Evolutionary conservation across 1,140 invertebrate genomes (phyloP).

Genomic region (Calycopis cecrops): DNA sequence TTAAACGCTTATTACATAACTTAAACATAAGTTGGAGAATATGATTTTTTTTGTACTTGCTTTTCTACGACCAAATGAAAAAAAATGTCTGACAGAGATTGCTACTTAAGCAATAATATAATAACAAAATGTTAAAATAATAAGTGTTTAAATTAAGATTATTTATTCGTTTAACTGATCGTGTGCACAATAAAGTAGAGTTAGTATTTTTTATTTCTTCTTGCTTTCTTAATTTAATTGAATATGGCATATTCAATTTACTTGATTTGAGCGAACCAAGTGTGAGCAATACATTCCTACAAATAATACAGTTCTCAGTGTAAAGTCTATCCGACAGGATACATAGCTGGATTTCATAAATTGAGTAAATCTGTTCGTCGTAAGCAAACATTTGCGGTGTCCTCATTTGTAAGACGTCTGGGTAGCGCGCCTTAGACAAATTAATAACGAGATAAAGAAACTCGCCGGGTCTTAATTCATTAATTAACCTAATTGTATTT

Average conservation of each 20-base stretch:
- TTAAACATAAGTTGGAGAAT: background rate
- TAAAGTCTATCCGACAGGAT: constrained; percentile 7
- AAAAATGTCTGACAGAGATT: too few relatives aligned
- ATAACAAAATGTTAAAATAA: too few relatives aligned
- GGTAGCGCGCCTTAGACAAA: constrained; percentile 57
- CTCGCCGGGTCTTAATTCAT: constrained; percentile 71
- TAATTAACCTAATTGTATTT: constrained; percentile 76
- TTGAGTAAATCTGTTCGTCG: constrained; percentile 14
- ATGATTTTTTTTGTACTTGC: too few relatives aligned
- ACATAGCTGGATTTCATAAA: constrained; percentile 11
- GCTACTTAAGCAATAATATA: too few relatives aligned
- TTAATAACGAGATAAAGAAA: constrained; percentile 75
- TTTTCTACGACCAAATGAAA: too few relatives aligned
- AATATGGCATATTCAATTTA: background rate
- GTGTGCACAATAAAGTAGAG: too few relatives aligned
- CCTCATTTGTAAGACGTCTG: constrained; percentile 70
- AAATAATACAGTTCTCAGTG: too few relatives aligned
- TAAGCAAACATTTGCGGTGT: constrained; percentile 33
- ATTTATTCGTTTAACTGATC: too few relatives aligned
- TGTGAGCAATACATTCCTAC: background rate
- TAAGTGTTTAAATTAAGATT: too few relatives aligned
- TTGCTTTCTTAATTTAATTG: too few relatives aligned
- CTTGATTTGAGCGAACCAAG: background rate
- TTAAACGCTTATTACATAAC: background rate
- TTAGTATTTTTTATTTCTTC: too few relatives aligned